Percentiles rank a stretch among this genome's conserved stretches.
Conservation (phyloP, 1,140 invertebrate genomes). For the Brachionus calyciflorus region DNA sequence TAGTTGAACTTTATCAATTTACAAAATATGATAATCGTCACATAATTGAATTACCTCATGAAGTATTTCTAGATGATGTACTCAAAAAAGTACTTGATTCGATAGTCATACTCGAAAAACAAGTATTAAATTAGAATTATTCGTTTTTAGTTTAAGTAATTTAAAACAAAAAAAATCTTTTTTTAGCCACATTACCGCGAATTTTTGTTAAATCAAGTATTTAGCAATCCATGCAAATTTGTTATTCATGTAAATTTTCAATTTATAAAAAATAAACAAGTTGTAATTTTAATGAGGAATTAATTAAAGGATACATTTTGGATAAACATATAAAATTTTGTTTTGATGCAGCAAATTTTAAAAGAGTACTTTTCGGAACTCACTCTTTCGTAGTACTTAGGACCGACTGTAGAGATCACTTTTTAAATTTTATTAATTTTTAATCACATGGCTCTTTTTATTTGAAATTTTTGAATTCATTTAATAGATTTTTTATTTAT, state of each 20-base stretch:
- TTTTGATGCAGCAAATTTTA: neutral
- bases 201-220: neutral
- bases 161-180: too few species aligned
- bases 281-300: neutral
- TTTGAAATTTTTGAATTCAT: too few species aligned
- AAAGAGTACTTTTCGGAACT: neutral
- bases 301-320: slow-evolving; percentile 22
- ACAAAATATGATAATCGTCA: slow-evolving; percentile 3
- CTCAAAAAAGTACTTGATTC: slow-evolving; percentile 3
- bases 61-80: neutral
- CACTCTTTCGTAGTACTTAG: too few species aligned
- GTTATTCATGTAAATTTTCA: slow-evolving; percentile 2
- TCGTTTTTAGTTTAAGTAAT: neutral
- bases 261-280: neutral
- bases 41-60: slow-evolving; percentile 1
- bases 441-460: too few species aligned
- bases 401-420: too few species aligned
- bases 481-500: neutral
- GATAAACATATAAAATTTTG: neutral
- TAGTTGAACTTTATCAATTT: slow-evolving; percentile 26
- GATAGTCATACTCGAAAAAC: neutral
- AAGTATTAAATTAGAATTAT: neutral
- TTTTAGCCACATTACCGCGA: neutral
- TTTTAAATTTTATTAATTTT: too few species aligned
- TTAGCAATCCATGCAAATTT: slow-evolving; percentile 10